Conservation (phyloP, 2,888 invertebrate species). For the Clitarchus hookeri region DNA sequence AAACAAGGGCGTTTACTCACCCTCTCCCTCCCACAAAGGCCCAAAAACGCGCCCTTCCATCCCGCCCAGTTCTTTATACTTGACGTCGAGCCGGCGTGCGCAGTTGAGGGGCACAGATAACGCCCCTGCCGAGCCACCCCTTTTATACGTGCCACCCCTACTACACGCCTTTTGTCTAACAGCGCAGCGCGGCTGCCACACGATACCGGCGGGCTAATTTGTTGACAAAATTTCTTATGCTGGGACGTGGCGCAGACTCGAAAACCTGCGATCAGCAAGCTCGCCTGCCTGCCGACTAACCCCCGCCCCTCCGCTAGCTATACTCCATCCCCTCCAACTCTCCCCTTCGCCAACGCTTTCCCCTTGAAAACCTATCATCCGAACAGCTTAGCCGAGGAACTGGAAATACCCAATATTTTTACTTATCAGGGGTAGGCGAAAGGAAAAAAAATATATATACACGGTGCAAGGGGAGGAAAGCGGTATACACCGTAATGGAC, state of each 20-base stretch:
- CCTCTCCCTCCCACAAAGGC: not conserved
- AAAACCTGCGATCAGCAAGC: constrained; percentile 48
- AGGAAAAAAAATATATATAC: not conserved
- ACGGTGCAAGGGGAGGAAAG: not conserved
- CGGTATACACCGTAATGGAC: not conserved
- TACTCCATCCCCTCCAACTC: not conserved
- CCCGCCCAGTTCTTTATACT: constrained; percentile 29
- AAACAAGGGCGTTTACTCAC: constrained; percentile 15
- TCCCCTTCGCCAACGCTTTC: not conserved
- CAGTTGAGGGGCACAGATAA: constrained; percentile 34
- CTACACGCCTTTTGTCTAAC: not conserved
- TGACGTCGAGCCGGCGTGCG: constrained; percentile 29
- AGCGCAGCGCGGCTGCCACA: not conserved
- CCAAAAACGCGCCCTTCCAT: constrained; percentile 16
- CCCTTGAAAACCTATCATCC: not conserved
- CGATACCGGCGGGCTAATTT: constrained; percentile 48
- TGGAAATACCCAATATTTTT: not conserved
- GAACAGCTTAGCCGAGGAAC: not conserved
- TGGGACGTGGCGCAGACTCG: constrained; percentile 49
- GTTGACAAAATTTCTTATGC: constrained; percentile 55
- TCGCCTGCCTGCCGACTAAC: constrained; percentile 33
- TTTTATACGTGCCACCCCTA: not conserved
- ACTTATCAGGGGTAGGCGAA: not conserved
- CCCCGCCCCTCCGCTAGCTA: not conserved
- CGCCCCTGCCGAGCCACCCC: constrained; percentile 28